phyloP scores from a whole-genome alignment of 2,113 vertebrate genomes.

The Centropristis striata region DNA sequence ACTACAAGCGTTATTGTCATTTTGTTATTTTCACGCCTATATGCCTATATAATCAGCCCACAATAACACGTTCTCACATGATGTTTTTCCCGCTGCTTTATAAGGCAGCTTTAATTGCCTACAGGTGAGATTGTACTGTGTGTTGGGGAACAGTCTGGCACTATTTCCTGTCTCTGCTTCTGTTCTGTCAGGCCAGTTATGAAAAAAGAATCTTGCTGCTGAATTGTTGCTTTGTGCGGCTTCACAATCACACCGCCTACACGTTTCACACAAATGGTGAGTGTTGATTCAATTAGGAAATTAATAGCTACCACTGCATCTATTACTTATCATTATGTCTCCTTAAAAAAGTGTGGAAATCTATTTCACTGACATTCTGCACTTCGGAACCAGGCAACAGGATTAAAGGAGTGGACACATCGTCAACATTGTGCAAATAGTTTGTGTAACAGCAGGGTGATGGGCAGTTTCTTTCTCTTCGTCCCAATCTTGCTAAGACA shows the following conservation, averaged over 20 bases:
- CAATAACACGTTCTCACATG: background rate
- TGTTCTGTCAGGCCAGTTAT: slow-evolving; percentile 13
- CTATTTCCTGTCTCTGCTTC: slow-evolving; percentile 4
- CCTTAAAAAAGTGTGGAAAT: background rate
- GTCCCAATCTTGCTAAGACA: background rate
- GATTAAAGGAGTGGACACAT: slow-evolving; percentile 15
- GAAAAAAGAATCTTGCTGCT: background rate
- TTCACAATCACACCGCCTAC: slow-evolving; percentile 64
- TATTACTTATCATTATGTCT: background rate
- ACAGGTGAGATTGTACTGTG: slow-evolving; percentile 20
- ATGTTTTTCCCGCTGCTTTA: slow-evolving; percentile 18
- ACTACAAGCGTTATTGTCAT: background rate
- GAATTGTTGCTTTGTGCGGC: slow-evolving; percentile 34
- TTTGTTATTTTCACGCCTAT: slow-evolving; percentile 32
- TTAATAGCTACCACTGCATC: slow-evolving; percentile 1
- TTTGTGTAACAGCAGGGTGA: slow-evolving; percentile 24
- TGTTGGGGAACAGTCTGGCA: slow-evolving; percentile 9
- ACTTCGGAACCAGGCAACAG: slow-evolving; percentile 8
- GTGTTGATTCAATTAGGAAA: slow-evolving; percentile 50
- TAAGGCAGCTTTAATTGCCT: slow-evolving; percentile 35
- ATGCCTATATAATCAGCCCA: slow-evolving; percentile 9
- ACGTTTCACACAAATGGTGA: slow-evolving; percentile 36
- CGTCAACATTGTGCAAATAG: background rate
- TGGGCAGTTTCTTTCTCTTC: background rate
- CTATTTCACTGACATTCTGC: background rate